These are phyloP conservation scores for Branchinecta lynchi DNA, from an alignment of 1,140 invertebrate species.

Conservation along the genomic window DNA sequence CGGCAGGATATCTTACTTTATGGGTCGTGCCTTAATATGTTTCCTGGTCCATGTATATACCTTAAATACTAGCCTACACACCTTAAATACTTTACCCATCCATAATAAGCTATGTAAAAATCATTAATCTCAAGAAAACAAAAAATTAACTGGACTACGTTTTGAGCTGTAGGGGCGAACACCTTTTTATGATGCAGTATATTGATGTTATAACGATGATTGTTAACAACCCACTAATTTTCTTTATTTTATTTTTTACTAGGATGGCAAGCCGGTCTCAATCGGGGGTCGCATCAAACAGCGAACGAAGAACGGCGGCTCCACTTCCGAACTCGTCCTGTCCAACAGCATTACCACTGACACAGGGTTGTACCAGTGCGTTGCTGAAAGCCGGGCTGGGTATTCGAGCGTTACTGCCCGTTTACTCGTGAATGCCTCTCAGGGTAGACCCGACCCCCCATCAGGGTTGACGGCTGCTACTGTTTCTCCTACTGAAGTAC, in stretches of 20 bases:
- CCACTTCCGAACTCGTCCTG: conserved; percentile 40
- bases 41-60: no score
- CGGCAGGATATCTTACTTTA: no score
- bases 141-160: no score
- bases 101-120: no score
- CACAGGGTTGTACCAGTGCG: conserved; percentile 58
- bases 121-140: no score
- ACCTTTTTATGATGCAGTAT: no score
- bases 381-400: conserved; percentile 48
- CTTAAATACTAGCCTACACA: no score
- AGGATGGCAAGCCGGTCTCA: conserved; percentile 26
- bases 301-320: conserved; percentile 31
- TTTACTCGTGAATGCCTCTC: conserved; percentile 38
- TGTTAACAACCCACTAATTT: no score
- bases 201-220: no score
- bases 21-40: no score
- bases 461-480: conserved; percentile 38
- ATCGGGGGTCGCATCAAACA: conserved; percentile 38
- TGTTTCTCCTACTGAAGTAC: conserved; percentile 38
- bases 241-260: not conserved
- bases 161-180: no score
- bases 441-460: conserved; percentile 39
- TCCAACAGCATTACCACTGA: conserved; percentile 47
- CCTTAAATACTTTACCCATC: no score
- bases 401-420: conserved; percentile 42